A percentile compares a stretch with the other conserved stretches of the same genome.
Evolutionary conservation across 2,888 invertebrate genomes (phyloP).

Genomic region (Smittia sp.): DNA sequence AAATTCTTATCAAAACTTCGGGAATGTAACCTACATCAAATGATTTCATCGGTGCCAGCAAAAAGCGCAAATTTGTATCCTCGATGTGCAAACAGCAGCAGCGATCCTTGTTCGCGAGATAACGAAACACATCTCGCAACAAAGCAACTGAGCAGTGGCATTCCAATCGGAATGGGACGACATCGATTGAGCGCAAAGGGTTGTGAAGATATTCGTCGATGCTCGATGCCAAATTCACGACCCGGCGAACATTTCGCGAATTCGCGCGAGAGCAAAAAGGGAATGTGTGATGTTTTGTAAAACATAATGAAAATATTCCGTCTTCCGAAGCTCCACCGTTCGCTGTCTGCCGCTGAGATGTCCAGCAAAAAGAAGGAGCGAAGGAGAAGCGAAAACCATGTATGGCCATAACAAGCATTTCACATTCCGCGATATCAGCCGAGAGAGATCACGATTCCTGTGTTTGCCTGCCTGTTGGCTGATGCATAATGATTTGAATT

Average conservation of each 20-base stretch:
- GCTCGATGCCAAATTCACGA: conserved; percentile 20
- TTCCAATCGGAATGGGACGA: background rate
- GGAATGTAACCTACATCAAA: conserved; percentile 34
- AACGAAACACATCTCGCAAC: background rate
- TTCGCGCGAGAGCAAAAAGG: background rate
- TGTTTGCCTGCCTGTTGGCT: background rate
- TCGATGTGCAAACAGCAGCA: background rate
- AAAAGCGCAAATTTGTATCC: background rate
- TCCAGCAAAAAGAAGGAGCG: background rate
- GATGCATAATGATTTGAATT: conserved; percentile 36
- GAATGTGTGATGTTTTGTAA: conserved; percentile 31
- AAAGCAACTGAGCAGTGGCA: background rate
- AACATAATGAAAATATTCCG: conserved; percentile 41
- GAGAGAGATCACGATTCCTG: conserved; percentile 27
- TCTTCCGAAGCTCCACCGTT: background rate
- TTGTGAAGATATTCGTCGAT: conserved; percentile 18
- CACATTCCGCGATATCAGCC: conserved; percentile 38
- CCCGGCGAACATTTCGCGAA: conserved; percentile 15
- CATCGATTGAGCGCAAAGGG: conserved; percentile 5
- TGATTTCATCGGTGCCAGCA: too few relatives aligned
- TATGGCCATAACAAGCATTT: conserved; percentile 37
- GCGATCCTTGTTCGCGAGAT: background rate
- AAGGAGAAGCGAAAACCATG: conserved; percentile 15
- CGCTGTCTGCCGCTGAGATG: conserved; percentile 22
- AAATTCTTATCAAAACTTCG: conserved; percentile 5